Evolutionary conservation across 2,113 vertebrate genomes (phyloP).

Genomic region (Gambusia affinis): DNA sequence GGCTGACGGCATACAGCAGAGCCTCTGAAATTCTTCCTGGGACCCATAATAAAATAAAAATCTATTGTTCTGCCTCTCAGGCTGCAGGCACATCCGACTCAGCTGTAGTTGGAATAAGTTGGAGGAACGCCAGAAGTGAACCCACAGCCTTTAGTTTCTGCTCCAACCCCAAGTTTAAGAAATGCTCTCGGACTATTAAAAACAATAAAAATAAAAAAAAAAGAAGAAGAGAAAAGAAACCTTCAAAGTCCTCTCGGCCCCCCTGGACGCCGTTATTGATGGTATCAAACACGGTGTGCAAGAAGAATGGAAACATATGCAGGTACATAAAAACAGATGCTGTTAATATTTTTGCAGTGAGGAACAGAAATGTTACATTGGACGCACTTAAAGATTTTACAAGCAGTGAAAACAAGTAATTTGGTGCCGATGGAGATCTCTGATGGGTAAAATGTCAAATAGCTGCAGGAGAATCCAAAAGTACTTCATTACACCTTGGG

Average conservation of each 20-base stretch:
- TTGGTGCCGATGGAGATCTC: neutral
- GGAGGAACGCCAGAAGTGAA: slow-evolving; percentile 42
- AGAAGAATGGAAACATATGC: slow-evolving; percentile 32
- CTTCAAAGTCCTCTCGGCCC: slow-evolving; percentile 8
- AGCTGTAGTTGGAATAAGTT: slow-evolving; percentile 24
- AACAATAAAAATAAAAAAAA: slow-evolving; percentile 32
- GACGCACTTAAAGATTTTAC: neutral
- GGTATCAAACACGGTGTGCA: slow-evolving; percentile 35
- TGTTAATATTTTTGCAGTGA: neutral
- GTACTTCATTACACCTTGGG: neutral
- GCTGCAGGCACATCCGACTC: slow-evolving; percentile 47
- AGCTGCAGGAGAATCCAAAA: neutral
- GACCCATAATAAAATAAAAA: slow-evolving; percentile 45
- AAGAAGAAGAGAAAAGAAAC: slow-evolving; percentile 10
- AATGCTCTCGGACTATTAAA: slow-evolving; percentile 34
- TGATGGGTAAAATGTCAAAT: neutral
- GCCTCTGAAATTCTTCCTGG: slow-evolving; percentile 40
- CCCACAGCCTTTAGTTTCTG: slow-evolving; percentile 27
- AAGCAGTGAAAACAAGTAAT: neutral
- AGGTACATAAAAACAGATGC: neutral
- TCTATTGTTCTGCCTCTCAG: slow-evolving; percentile 35
- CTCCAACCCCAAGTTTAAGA: slow-evolving; percentile 35
- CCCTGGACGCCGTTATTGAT: slow-evolving; percentile 61
- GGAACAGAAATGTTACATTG: neutral
- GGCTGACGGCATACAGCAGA: slow-evolving; percentile 59